These are phyloP conservation scores for Myanophis thanlyinensis DNA, from an alignment of 2,113 vertebrate genomes.

Conservation along the genomic window DNA sequence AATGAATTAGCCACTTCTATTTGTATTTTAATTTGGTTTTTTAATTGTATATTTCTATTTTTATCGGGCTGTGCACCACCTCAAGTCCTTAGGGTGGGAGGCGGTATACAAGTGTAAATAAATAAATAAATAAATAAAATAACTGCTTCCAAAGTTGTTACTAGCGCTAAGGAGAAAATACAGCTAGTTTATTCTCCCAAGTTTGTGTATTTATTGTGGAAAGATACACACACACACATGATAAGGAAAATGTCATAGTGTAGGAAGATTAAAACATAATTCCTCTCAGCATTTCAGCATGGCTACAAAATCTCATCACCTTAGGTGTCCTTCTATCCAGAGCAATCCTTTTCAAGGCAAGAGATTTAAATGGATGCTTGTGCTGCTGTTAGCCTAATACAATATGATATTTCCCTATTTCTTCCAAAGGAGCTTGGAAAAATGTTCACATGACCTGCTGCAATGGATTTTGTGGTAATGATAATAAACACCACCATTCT, in stretches of 20 bases:
- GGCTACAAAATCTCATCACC: background rate
- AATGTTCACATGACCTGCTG: background rate
- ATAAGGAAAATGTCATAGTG: background rate
- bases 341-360: background rate
- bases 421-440: background rate
- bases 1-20: too few species aligned
- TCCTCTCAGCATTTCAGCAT: background rate
- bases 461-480: background rate
- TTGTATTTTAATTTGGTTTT: too few species aligned
- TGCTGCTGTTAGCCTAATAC: background rate
- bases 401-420: background rate
- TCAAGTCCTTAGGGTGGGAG: too few species aligned
- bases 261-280: background rate
- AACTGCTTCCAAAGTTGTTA: background rate
- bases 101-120: too few species aligned
- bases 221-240: fast-evolving
- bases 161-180: background rate
- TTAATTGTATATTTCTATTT: too few species aligned
- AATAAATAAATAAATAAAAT: too few species aligned
- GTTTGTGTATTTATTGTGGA: background rate
- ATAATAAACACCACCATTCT: background rate
- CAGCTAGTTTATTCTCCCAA: background rate
- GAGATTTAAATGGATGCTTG: background rate
- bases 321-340: background rate
- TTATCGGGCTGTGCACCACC: too few species aligned